Conservation (phyloP, 2,888 invertebrate genomes). For the Uloborus plumipes region DNA sequence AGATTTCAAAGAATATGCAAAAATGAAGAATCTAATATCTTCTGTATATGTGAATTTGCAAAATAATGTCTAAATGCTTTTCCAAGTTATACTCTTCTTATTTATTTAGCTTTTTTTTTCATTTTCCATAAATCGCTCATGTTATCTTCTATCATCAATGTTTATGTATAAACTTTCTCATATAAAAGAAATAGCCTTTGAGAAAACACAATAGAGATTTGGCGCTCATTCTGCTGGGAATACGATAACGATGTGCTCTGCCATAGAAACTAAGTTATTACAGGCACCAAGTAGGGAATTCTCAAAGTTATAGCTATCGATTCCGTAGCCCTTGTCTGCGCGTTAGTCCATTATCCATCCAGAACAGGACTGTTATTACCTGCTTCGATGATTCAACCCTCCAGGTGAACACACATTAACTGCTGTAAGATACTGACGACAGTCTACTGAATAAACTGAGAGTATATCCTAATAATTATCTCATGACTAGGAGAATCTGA, state of each 20-base stretch:
- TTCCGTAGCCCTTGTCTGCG: slow-evolving; percentile 26
- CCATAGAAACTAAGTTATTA: slow-evolving; percentile 51
- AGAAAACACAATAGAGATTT: too few relatives aligned
- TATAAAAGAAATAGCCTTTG: too few relatives aligned
- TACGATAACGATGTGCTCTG: slow-evolving; percentile 1
- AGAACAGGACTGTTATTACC: slow-evolving; percentile 55
- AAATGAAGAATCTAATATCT: too few relatives aligned
- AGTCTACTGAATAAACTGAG: slow-evolving; percentile 9
- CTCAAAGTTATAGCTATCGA: slow-evolving; percentile 53
- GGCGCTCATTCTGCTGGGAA: neutral
- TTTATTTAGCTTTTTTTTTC: too few relatives aligned
- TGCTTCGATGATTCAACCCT: slow-evolving; percentile 58
- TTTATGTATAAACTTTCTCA: too few relatives aligned
- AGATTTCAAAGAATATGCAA: too few relatives aligned
- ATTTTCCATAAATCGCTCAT: too few relatives aligned
- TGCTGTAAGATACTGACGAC: slow-evolving; percentile 46
- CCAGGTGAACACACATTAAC: slow-evolving; percentile 46
- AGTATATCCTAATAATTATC: slow-evolving; percentile 27
- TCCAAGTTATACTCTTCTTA: too few relatives aligned
- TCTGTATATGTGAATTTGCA: too few relatives aligned
- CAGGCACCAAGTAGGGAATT: slow-evolving; percentile 23
- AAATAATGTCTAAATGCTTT: too few relatives aligned
- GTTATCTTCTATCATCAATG: too few relatives aligned
- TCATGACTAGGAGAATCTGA: neutral
- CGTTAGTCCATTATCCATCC: slow-evolving; percentile 38